Base-by-base conservation (phyloP, 2,113 vertebrate genomes). In the Crotalus helleri region DNA sequence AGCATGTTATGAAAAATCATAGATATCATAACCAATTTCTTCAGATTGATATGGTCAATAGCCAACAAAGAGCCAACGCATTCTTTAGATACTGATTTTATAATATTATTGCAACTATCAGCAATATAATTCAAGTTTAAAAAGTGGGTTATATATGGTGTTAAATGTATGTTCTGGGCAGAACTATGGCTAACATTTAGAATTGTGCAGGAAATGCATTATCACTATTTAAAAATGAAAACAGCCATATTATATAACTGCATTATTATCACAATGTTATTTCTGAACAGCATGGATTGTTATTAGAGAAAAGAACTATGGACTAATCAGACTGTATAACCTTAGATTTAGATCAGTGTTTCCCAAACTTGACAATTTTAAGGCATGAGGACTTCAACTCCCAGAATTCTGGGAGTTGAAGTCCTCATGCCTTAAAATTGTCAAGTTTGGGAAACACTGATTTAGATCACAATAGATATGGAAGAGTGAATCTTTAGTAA, bases 401-500 rank as follows among this genome's bases (percentile, higher is more conserved):
- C 39, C 39, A 39, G 39, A 39, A 39, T 39, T 39, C 39, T 39
- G 39, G 39, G 39, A 39, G 39, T 39, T 39, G 39, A 39, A 39
- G 39, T 39, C 39, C 39, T 39, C 39, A 39, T 39, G 39, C 39
- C 39, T 39, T 39, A 39, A 39, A 39, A 39, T 39, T 39, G 39
- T 39, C 39, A 39, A 39, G 39, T 39, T 39, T 39, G 39, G 39
- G 39, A 39, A 39, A 39, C 39, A 39, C 39, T 39, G 91, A 49
- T 54, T 92, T 10, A 59, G 19, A 53, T 93, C 93, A 69, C 29
- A 69, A 69, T 93, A 90, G 46, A 92, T 93, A 61, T 1, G 44
- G 94, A 23, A 69, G 13, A 87, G 21, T 93, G 87, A 94, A 94
- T 94, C 4, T 19, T 61, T 1, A 91, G 46, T 3, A 26, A 92